Conservation (phyloP, 1,140 invertebrate genomes). For the Lasioglossum baleicum region DNA sequence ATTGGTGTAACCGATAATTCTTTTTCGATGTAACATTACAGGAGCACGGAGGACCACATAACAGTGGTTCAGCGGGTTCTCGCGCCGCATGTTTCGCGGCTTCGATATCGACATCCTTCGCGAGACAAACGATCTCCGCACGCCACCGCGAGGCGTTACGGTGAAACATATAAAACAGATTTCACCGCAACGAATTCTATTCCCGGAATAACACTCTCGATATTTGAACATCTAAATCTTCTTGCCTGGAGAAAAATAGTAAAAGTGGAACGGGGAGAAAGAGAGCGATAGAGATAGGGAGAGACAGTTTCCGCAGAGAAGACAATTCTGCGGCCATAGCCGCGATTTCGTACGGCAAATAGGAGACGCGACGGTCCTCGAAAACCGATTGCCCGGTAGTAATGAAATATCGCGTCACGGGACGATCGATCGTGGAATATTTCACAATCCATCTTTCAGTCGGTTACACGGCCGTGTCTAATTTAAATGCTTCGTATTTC, state of each 20-base stretch:
- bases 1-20: slow-evolving; percentile 1
- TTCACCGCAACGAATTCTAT: background rate
- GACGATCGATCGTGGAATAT: slow-evolving; percentile 25
- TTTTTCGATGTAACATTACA: background rate
- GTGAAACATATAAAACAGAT: background rate
- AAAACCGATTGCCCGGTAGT: slow-evolving; percentile 32
- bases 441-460: slow-evolving; percentile 29
- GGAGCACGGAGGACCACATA: slow-evolving; percentile 10
- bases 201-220: slow-evolving; percentile 8
- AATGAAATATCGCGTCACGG: slow-evolving; percentile 42
- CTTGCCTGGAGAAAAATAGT: background rate
- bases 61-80: slow-evolving; percentile 13
- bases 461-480: slow-evolving; percentile 38
- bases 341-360: slow-evolving; percentile 37
- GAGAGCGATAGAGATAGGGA: no score
- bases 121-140: slow-evolving; percentile 29
- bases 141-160: background rate
- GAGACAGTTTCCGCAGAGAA: no score
- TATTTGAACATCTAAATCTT: background rate
- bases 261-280: background rate
- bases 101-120: slow-evolving; percentile 38
- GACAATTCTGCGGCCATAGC: no score
- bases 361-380: slow-evolving; percentile 9
- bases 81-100: slow-evolving; percentile 40
- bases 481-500: slow-evolving; percentile 40